Evolutionary conservation across 2,113 vertebrate species (phyloP), one percentile per base, ranked within the genome.

Genomic region (Phainopepla nitens): DNA sequence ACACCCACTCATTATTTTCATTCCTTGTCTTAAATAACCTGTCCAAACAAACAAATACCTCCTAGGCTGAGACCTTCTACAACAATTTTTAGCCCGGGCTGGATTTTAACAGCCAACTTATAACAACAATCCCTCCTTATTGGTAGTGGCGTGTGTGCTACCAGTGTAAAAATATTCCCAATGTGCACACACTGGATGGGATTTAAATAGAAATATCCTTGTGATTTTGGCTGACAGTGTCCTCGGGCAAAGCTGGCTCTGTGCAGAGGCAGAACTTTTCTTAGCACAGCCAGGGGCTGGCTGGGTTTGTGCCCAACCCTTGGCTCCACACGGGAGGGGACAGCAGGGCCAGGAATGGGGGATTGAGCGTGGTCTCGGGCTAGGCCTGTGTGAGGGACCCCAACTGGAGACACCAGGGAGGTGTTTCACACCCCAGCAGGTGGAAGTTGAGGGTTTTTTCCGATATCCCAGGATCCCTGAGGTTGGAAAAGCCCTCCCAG

Each of bases 151-250:
- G 53, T 89, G 85, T 86, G 84, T 45, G 90, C 71, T 60, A 86
- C 90, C 96, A 94, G 2, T 47, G 92, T 93, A 94, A 93, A 97
- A 96, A 96, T 90, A 89, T 64, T 90, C 94, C 68, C 76, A 49
- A 19, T 71, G 72, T 39, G 79, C 88, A 83, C 68, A 54, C 82
- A 58, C 68, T 80, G 82, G 73, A 90, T 90, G 85, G 90, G 84
- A 90, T 95, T 96, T 95, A 96, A 97, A 96, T 89, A 96, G 94
- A 94, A 97, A 94, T 93, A 89, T 75, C 94, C 80, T 92, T 95
- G 94, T 94, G 91, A 96, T 95, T 96, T 97, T 86, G 92, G 90
- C 93, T 96, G 96, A 90, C 95, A 96, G 88, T 86, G 44, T 92
- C 90, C 94, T 92, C 47, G 0, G 93, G 96, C 92, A 89, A 68